Base-by-base conservation (phyloP, 2,113 vertebrate species). In the Thamnophis sirtalis region DNA sequence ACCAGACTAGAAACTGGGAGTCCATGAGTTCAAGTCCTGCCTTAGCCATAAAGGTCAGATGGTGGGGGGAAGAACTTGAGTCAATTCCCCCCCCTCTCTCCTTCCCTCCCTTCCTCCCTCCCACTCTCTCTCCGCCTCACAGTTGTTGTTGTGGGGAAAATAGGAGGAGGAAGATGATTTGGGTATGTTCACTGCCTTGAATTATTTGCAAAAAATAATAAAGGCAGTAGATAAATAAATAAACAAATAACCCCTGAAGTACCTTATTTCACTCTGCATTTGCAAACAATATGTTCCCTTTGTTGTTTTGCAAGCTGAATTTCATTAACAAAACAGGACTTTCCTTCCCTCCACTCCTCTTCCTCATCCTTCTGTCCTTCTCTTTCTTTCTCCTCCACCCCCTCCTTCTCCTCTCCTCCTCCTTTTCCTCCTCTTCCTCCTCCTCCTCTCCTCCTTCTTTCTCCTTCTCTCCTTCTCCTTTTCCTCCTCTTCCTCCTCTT, bases 301-400 rank as follows among this genome's bases (percentile, higher is more conserved):
- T 86, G 85, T 49, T 10, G 11, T 33, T n/a, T 87, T n/a, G 49
- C 11, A 15, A 55, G 21, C 28, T 51, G 49, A 3, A 33, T 3
- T 53, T 53, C 28, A 53, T n/a, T 15, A 53, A n/a, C n/a, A n/a
- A 51, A 87, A 0, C 6, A 86, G 49, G 73, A 49, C 48, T 48
- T 26, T 0, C 84, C 13, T 85, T 0, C 73, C 68, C 28, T 73
- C 1, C 28, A 10, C 28, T 73, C 28, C 11, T 15, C 0, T 7
- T 7, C 5, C 15, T 17, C 28, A 1, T 17, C 0, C 4, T 0
- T 80, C 1, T 10, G 3, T 17, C 17, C 28, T 1, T 3, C 1
- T 28, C 3, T 13, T 43, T 43, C 15, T 43, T 15, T 28, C 4
- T 33, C 1, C 6, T 2, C 11, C n/a, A n/a, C n/a, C n/a, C n/a